Conservation (phyloP, 2,113 vertebrate species). For the Ictalurus furcatus region DNA sequence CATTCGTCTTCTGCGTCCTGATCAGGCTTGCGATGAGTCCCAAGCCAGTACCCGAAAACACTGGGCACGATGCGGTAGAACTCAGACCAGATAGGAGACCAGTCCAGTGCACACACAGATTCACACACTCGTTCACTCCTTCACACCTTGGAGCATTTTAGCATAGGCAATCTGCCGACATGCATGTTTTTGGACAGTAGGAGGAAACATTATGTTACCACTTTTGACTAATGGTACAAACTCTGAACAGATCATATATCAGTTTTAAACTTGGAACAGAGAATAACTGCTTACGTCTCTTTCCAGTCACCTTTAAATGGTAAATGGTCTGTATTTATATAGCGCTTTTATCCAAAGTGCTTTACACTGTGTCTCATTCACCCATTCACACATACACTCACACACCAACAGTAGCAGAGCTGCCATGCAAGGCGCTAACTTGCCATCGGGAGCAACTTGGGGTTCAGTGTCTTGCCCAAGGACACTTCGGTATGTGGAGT, state of each 20-base stretch:
- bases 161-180: not conserved
- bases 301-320: not conserved
- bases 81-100: not conserved
- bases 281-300: not conserved
- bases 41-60: not conserved
- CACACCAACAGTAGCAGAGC: too few relatives aligned
- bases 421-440: too few relatives aligned
- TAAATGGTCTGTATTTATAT: too few relatives aligned
- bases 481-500: too few relatives aligned
- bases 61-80: not conserved
- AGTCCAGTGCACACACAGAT: too few relatives aligned
- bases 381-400: too few relatives aligned
- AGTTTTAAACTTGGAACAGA: not conserved
- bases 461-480: too few relatives aligned
- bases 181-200: not conserved
- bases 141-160: not conserved
- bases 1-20: not conserved
- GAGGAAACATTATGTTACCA: not conserved
- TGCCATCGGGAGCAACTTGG: too few relatives aligned
- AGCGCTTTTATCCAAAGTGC: too few relatives aligned
- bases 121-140: not conserved
- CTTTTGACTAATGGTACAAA: not conserved
- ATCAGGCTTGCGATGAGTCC: not conserved
- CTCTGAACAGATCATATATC: not conserved
- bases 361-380: too few relatives aligned